These are phyloP conservation scores for Hystrix brachyura DNA, from an alignment of 2,113 vertebrate genomes.

Conservation along the genomic window DNA sequence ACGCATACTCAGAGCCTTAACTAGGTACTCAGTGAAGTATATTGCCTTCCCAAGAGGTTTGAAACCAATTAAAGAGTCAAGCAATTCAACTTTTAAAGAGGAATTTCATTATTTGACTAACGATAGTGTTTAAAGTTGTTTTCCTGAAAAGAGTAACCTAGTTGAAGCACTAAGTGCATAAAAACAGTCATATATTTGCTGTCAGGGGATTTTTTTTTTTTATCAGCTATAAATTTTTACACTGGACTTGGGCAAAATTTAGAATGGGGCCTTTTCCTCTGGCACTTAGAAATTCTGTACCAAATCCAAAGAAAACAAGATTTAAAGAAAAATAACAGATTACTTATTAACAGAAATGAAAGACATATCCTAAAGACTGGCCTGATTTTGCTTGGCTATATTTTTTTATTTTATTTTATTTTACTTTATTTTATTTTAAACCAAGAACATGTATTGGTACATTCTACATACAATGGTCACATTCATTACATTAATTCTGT, in stretches of 20 bases:
- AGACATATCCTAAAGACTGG: background rate
- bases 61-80: background rate
- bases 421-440: too few relatives aligned
- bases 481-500: too few relatives aligned
- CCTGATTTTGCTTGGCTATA: background rate
- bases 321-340: background rate
- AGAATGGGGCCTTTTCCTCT: background rate
- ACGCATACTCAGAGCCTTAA: background rate
- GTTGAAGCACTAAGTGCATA: background rate
- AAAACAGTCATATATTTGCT: background rate
- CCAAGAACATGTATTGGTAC: too few relatives aligned
- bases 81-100: background rate
- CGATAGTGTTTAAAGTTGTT: background rate
- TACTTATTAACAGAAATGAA: background rate
- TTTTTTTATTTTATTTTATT: too few relatives aligned
- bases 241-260: background rate
- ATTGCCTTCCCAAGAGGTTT: background rate
- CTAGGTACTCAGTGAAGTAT: background rate
- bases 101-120: constrained; percentile 11
- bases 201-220: background rate
- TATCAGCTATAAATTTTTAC: background rate
- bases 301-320: background rate
- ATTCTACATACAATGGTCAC: too few relatives aligned
- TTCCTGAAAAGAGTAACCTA: background rate
- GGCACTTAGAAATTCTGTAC: background rate